phyloP scores from a whole-genome alignment of 2,888 invertebrate genomes.

The Dendrolimus pini region DNA sequence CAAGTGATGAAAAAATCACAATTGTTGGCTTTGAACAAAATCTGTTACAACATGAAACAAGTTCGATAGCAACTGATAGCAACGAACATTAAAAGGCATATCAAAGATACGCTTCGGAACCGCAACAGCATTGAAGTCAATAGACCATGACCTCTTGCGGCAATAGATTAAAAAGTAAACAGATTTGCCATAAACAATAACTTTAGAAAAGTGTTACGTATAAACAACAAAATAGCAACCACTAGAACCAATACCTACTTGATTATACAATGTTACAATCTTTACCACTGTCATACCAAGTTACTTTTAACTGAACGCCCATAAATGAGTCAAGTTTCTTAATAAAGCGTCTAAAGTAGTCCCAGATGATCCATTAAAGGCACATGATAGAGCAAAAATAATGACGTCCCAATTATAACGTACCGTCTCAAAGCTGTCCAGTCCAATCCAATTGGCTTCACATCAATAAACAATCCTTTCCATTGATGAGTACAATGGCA shows the following conservation, averaged over 20 bases:
- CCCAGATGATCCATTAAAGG: neutral
- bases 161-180: conserved; percentile 12
- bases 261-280: no score
- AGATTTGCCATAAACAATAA: no score
- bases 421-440: conserved; percentile 57
- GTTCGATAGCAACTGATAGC: conserved; percentile 19
- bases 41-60: no score
- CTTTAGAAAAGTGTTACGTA: no score
- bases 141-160: conserved; percentile 48
- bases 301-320: neutral
- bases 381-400: neutral
- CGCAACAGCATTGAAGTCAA: conserved; percentile 26
- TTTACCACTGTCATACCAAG: no score
- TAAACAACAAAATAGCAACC: no score
- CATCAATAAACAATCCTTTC: conserved; percentile 50
- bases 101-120: no score
- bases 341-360: neutral
- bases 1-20: no score
- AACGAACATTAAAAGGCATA: no score
- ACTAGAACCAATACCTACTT: no score
- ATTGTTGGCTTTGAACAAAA: no score
- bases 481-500: conserved; percentile 45
- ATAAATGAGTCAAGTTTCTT: neutral
- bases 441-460: conserved; percentile 31
- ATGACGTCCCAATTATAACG: conserved; percentile 18